Conservation (phyloP, 2,113 vertebrate species). For the Willisornis vidua region DNA sequence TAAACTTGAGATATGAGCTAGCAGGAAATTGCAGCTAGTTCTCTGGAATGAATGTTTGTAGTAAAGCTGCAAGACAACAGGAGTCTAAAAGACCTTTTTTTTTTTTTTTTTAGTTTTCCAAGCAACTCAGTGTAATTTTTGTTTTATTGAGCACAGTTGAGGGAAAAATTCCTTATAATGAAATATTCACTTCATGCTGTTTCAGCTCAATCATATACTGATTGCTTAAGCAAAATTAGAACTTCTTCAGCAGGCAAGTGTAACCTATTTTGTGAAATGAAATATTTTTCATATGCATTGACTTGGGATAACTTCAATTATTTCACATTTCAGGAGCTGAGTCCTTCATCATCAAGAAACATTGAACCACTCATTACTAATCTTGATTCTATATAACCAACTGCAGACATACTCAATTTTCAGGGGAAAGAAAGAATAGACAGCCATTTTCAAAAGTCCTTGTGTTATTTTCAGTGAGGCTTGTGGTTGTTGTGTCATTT, state of each 20-base stretch:
- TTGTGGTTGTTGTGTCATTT: background rate
- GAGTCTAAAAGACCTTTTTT: background rate
- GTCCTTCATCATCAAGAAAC: background rate
- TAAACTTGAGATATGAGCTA: slow-evolving; percentile 5
- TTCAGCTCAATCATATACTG: slow-evolving; percentile 7
- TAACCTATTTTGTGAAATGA: background rate
- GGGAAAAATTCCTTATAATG: background rate
- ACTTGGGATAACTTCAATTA: background rate
- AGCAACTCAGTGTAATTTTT: background rate
- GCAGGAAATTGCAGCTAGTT: background rate
- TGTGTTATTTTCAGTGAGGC: background rate
- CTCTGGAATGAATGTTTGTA: background rate
- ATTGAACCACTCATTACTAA: background rate
- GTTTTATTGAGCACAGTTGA: background rate
- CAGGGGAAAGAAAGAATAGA: background rate
- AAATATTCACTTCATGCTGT: background rate
- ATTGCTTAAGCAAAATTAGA: background rate
- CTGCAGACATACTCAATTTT: background rate
- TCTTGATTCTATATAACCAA: background rate
- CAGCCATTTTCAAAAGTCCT: background rate
- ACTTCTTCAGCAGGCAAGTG: background rate
- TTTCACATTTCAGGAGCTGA: background rate
- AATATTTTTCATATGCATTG: background rate
- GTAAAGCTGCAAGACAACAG: background rate
- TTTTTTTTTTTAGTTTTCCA: background rate